Base-by-base conservation (phyloP, 2,113 vertebrate species). In the Chionodraco myersi region DNA sequence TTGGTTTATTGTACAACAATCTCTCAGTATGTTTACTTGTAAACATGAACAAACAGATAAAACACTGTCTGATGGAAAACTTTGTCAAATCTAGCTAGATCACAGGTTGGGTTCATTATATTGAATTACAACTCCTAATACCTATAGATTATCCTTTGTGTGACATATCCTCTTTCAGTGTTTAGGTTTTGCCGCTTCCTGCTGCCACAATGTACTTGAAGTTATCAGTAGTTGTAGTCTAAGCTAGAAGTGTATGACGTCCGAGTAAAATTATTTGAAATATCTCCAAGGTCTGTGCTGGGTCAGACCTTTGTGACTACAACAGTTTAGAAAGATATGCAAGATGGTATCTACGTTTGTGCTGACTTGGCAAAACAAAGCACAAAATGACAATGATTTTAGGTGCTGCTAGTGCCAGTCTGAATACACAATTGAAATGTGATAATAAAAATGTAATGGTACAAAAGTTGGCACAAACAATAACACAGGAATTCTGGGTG, bases 171-270 rank as follows among this genome's bases (percentile, higher is more conserved):
- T 87, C 84, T 83, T 75, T 56, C 71, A 21, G 62, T 93, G 93
- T 94, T 94, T 94, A 91, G 86, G 86, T 94, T 91, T 48, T 45
- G 70, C 61, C 18, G 72, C 89, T 85, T 88, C 89, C 83, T 70
- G 66, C 80, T 93, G 85, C 87, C 82, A 86, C 67, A 8, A 74
- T 79, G 89, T 93, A 89, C 93, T 93, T 88, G 86, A 86, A 76
- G 65, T 92, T 95, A 95, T 95, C 94, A 80, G 79, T 12, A 48
- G 57, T 49, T 48, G 82, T 94, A 95, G 95, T 92, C 95, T 93
- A 95, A 95, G 90, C 95, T 93, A 18, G 34, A 79, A 53, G 75
- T 86, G 67, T 73, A 18, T 93, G 93, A 95, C 93, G 90, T 93
- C 92, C 75, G 75, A 62, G 71, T 12, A 51, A 88, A 91, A 91